Evolutionary conservation across 2,113 vertebrate genomes (phyloP).

Genomic region (Ivindomyrus marchei): DNA sequence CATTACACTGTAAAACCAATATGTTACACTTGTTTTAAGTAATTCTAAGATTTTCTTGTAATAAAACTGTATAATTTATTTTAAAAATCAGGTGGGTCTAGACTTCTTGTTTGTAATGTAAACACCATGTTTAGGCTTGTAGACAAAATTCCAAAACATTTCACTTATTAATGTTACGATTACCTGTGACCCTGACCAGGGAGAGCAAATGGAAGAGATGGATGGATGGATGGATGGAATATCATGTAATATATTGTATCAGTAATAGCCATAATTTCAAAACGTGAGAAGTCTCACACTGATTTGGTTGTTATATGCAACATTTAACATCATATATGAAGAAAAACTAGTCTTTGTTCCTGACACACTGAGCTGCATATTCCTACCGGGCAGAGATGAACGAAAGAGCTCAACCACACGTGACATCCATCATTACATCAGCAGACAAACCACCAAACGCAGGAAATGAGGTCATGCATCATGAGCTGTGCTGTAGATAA

Average conservation of each 20-base stretch:
- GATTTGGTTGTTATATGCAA: not conserved
- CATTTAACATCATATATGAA: not conserved
- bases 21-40: too few relatives aligned
- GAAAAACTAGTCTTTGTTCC: not conserved
- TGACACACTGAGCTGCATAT: not conserved
- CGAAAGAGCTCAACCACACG: not conserved
- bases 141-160: not conserved
- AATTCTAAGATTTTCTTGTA: too few relatives aligned
- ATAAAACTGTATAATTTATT: too few relatives aligned
- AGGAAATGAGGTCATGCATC: not conserved
- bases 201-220: not conserved
- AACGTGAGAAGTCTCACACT: not conserved
- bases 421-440: not conserved
- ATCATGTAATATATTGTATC: not conserved
- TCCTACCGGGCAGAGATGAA: not conserved
- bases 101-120: not conserved
- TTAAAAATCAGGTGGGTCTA: too few relatives aligned
- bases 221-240: not conserved
- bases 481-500: not conserved
- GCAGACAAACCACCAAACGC: not conserved
- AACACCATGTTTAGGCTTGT: not conserved
- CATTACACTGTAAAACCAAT: too few relatives aligned
- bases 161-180: not conserved
- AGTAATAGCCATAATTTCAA: not conserved
- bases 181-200: too few relatives aligned